Conservation (phyloP, 2,888 invertebrate species). For the Ormyrus thymus region DNA sequence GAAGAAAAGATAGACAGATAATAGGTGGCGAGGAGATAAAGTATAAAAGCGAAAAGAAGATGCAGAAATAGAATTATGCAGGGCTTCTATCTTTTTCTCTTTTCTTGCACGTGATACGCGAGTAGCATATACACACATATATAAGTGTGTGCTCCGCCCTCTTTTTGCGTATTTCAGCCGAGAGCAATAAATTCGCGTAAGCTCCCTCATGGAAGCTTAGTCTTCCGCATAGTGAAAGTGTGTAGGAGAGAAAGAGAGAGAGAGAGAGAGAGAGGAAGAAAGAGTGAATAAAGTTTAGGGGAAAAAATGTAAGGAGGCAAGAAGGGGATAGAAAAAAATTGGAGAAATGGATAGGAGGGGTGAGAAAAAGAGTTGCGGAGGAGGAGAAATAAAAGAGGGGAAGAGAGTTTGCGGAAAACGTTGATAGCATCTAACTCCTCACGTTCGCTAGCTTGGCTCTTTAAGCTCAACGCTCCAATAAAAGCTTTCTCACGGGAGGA, state of each 20-base stretch:
- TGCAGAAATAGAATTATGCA: neutral
- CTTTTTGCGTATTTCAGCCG: conserved; percentile 59
- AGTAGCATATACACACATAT: conserved; percentile 3
- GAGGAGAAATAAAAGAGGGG: neutral
- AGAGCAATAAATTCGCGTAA: conserved; percentile 59
- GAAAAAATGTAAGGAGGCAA: conserved; percentile 7
- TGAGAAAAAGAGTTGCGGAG: neutral
- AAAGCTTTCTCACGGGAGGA: conserved; percentile 47
- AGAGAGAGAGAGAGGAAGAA: neutral
- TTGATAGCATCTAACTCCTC: conserved; percentile 52
- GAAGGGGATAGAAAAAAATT: neutral
- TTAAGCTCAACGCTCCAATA: conserved; percentile 48
- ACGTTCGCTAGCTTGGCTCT: conserved; percentile 44
- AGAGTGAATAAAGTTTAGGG: neutral
- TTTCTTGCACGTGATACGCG: neutral
- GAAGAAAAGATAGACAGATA: neutral
- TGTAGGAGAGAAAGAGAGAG: neutral
- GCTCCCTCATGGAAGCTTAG: conserved; percentile 58
- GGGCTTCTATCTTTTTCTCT: too few relatives aligned
- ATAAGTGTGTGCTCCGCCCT: conserved; percentile 23
- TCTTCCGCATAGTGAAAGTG: conserved; percentile 45
- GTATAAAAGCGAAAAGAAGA: conserved; percentile 4
- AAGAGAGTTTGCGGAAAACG: conserved; percentile 39
- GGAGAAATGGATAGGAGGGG: neutral
- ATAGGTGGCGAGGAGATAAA: neutral